Base-by-base conservation (phyloP, 1,140 invertebrate genomes). In the Eupeodes corollae region DNA sequence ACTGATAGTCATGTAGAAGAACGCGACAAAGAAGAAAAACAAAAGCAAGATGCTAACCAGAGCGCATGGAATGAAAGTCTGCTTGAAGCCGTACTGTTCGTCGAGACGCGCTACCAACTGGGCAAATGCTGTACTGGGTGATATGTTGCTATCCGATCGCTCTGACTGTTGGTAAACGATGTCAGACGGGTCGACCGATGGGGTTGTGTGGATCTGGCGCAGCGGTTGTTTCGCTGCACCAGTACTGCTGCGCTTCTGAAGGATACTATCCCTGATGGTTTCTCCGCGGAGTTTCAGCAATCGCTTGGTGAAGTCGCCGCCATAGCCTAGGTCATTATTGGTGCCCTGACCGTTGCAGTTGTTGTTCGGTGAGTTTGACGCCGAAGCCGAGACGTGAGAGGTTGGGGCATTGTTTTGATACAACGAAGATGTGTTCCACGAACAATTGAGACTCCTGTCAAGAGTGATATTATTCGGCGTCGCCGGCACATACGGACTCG, bases 1-100 rank as follows among this genome's bases (percentile, higher is more conserved):
- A 38, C 54, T 73, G 60, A 77, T 77, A 54, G 79, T 79, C 61
- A 82, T 70, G 64, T 83, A 83, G 67, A 79, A 72, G 53, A 82
- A 71, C 44, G 76, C 77, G 58, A 83, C 67, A 51, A 74, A 61
- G 57, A 76, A 70, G 68, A 84, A 83, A 72, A 83, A 83, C 56
- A 79, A 63, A 46, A 74, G 73, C 14, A 79, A 71, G 32, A 77
- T 67, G 10, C 69, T 73, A 49, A 82, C 71, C 15, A 83, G 71
- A 34, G 75, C 70, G 56, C 80, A 75, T 2, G 81, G 81, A 13
- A 83, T 73, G 39, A 82, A 63, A 55, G 82, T 82, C 54, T 79
- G 76, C 52, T 75, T 75, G 41, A 45, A 15, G 49, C 37, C 51
- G 56, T 64, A n/a, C 46, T 49, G 33, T 63, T 67, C 13, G 37